phyloP scores from a whole-genome alignment of 2,113 vertebrate species.

The Litocranius walleri region DNA sequence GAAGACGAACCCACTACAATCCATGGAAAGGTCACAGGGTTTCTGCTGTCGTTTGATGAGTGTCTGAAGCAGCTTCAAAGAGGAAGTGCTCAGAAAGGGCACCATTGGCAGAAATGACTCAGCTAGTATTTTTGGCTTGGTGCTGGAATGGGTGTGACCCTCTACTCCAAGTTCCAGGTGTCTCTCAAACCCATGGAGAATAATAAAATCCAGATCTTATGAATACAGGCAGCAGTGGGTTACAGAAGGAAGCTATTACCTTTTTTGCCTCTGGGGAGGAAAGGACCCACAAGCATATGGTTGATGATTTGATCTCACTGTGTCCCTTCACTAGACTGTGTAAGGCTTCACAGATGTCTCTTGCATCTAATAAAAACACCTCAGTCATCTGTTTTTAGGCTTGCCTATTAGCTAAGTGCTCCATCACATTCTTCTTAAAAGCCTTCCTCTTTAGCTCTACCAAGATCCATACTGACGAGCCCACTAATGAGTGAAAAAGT shows the following conservation, averaged over 20 bases:
- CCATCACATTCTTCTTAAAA: neutral
- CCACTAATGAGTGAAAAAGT: neutral
- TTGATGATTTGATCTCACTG: neutral
- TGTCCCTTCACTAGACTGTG: neutral
- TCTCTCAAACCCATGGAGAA: neutral
- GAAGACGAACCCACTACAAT: neutral
- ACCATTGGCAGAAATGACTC: neutral
- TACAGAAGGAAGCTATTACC: neutral
- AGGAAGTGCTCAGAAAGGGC: neutral
- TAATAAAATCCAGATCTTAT: neutral
- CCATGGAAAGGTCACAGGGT: neutral
- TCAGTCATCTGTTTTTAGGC: neutral
- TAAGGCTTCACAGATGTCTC: neutral
- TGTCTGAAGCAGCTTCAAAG: neutral
- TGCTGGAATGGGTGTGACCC: neutral
- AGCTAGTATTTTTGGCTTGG: neutral
- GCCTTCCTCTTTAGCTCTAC: neutral
- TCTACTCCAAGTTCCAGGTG: neutral
- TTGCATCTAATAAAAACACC: neutral
- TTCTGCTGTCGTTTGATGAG: neutral
- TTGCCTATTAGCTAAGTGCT: neutral
- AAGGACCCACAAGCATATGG: neutral
- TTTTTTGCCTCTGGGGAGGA: neutral
- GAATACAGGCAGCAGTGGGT: neutral
- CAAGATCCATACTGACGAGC: neutral